These are phyloP conservation scores for Cerceris ruficornis DNA, from an alignment of 2,888 invertebrate genomes.

Conservation along the genomic window DNA sequence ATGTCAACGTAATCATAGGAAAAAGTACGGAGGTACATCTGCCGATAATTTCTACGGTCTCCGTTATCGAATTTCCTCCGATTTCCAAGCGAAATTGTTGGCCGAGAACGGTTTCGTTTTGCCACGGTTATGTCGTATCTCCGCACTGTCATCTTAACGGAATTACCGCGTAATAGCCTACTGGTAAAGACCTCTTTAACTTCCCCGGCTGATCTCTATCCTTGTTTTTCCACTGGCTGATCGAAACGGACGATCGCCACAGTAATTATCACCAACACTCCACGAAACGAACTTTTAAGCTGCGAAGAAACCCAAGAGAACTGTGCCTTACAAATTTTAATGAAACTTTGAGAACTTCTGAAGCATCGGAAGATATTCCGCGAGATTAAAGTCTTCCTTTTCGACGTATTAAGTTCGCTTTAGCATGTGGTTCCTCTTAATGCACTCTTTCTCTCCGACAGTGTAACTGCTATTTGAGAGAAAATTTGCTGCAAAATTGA, in stretches of 20 bases:
- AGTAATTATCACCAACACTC: slow-evolving; percentile 39
- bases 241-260: slow-evolving; percentile 35
- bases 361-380: background rate
- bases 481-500: too few relatives aligned
- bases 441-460: background rate
- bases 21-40: slow-evolving; percentile 28
- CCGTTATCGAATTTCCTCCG: slow-evolving; percentile 54
- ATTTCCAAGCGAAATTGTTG: slow-evolving; percentile 51
- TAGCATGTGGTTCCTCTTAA: slow-evolving; percentile 15
- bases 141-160: slow-evolving; percentile 54
- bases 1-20: slow-evolving; percentile 44
- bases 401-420: slow-evolving; percentile 14
- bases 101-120: slow-evolving; percentile 44
- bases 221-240: slow-evolving; percentile 26
- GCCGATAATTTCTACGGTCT: slow-evolving; percentile 44
- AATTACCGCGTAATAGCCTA: slow-evolving; percentile 59
- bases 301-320: background rate
- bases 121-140: slow-evolving; percentile 46
- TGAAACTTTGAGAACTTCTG: slow-evolving; percentile 23
- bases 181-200: slow-evolving; percentile 17
- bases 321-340: slow-evolving; percentile 37
- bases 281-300: slow-evolving; percentile 31
- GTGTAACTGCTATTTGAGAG: background rate
- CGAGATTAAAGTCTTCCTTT: background rate
- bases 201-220: slow-evolving; percentile 36